Evolutionary conservation across 2,113 vertebrate genomes (phyloP).

Genomic region (Phycodurus eques): DNA sequence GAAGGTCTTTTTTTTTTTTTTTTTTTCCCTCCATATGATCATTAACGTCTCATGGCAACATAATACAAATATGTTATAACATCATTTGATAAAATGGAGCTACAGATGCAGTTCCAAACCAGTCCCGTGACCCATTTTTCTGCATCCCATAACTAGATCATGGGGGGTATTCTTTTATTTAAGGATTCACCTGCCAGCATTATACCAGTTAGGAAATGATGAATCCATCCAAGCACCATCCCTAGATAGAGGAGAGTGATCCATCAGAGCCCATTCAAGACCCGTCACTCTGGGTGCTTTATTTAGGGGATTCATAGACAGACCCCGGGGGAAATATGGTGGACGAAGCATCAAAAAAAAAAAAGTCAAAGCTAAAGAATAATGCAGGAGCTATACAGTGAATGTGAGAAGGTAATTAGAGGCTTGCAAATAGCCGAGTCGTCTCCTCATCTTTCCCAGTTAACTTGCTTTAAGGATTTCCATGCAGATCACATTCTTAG

Average conservation of each 20-base stretch:
- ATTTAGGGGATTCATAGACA: constrained; percentile 64
- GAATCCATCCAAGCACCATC: constrained; percentile 49
- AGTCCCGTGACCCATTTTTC: constrained; percentile 49
- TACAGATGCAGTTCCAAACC: constrained; percentile 16
- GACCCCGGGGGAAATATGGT: constrained; percentile 55
- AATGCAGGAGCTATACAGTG: constrained; percentile 29
- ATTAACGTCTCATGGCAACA: no score
- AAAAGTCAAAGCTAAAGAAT: constrained; percentile 31
- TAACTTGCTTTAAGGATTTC: constrained; percentile 27
- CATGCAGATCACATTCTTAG: constrained; percentile 42
- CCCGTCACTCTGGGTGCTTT: constrained; percentile 61
- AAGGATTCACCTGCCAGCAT: constrained; percentile 54
- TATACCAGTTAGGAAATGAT: constrained; percentile 54
- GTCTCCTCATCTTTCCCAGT: constrained; percentile 51
- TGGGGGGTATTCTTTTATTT: constrained; percentile 53
- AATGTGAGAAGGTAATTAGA: constrained; percentile 57
- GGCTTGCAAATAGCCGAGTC: constrained; percentile 46
- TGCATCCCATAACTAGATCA: constrained; percentile 50
- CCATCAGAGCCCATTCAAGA: constrained; percentile 62
- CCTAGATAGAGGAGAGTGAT: constrained; percentile 52
- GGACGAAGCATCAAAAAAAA: constrained; percentile 29
- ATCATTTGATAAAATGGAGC: neutral
- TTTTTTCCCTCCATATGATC: no score
- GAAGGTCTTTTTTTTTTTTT: no score
- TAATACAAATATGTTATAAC: no score